Base-by-base conservation (phyloP, 2,888 invertebrate species). In the Heliconius sara region DNA sequence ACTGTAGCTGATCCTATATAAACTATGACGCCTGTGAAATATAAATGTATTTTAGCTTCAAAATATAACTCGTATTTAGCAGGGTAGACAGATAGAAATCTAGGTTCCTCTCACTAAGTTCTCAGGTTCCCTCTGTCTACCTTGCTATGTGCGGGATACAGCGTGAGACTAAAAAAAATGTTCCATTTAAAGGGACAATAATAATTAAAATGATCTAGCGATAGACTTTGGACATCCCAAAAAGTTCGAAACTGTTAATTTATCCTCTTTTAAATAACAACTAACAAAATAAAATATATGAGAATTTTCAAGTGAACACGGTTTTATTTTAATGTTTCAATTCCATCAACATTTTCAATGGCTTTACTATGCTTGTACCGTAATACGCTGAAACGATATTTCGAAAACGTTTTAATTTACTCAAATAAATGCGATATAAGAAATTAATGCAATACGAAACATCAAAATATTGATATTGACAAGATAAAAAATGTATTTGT, bases 21-120 rank as follows among this genome's bases (percentile, higher is more conserved):
- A 0, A 92, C 89, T 1, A 87, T 0, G 0, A 91, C 3, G 81
- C 93, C 94, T 94, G 84, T 0, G 85, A 83, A n/a, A 70, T 25
- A 57, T 13, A 30, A 47, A 25, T 10, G n/a, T 60, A n/a, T 60
- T 60, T 52, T 60, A 22, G 22, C 22, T 60, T 60, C 10, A 60
- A n/a, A n/a, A 10, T n/a, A 3, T 60, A 57, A n/a, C 3, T 22
- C 7, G 22, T 57, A 52, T 57, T 52, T 52, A 52, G 16, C 1
- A 19, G 22, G 57, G 22, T 57, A 19, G 57, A 19, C 52, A 52
- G 19, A 16, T 19, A 12, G 52, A 52, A 52, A 19, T 57, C 57
- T 6, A 57, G 57, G 52, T 19, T 52, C 52, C 16, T 6, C 6
- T 3, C 52, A 52, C 7, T 52, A 52, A 19, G 0, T 19, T 19